These are phyloP conservation scores for Coenonympha glycerion DNA, from an alignment of 2,888 invertebrate species.

Conservation along the genomic window DNA sequence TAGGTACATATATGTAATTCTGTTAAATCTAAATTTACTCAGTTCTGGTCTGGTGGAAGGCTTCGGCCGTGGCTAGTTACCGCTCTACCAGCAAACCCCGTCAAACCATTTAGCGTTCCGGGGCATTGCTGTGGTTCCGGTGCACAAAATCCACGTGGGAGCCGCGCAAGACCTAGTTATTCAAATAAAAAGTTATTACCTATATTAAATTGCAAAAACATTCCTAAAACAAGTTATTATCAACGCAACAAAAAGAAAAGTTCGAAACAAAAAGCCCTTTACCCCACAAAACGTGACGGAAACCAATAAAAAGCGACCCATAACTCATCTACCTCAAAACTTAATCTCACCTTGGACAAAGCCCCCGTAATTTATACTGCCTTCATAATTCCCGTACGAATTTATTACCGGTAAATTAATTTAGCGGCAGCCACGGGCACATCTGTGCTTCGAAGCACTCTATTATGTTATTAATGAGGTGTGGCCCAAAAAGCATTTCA, in stretches of 20 bases:
- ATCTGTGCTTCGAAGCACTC: slow-evolving; percentile 43
- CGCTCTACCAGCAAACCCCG: too few relatives aligned
- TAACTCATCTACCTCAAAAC: slow-evolving; percentile 28
- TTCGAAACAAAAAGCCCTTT: not conserved
- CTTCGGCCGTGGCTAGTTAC: too few relatives aligned
- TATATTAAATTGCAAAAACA: too few relatives aligned
- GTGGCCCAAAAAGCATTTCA: not conserved
- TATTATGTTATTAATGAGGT: slow-evolving; percentile 31
- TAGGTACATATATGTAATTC: too few relatives aligned
- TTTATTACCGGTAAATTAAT: slow-evolving; percentile 60
- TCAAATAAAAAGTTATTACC: too few relatives aligned
- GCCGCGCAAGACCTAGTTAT: too few relatives aligned
- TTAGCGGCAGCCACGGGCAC: slow-evolving; percentile 43
- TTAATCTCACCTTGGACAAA: slow-evolving; percentile 37
- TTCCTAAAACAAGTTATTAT: not conserved
- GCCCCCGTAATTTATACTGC: slow-evolving; percentile 52
- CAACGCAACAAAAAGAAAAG: not conserved
- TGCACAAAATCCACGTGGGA: too few relatives aligned
- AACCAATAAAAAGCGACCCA: slow-evolving; percentile 17
- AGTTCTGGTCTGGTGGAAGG: too few relatives aligned
- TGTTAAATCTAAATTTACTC: too few relatives aligned
- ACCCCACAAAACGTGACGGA: slow-evolving; percentile 12
- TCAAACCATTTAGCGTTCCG: too few relatives aligned
- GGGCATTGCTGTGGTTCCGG: too few relatives aligned
- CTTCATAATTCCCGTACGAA: slow-evolving; percentile 56